Percentiles rank a stretch among this genome's conserved stretches.
Conservation (phyloP, 2,113 vertebrate genomes). For the Cepphus grylle region DNA sequence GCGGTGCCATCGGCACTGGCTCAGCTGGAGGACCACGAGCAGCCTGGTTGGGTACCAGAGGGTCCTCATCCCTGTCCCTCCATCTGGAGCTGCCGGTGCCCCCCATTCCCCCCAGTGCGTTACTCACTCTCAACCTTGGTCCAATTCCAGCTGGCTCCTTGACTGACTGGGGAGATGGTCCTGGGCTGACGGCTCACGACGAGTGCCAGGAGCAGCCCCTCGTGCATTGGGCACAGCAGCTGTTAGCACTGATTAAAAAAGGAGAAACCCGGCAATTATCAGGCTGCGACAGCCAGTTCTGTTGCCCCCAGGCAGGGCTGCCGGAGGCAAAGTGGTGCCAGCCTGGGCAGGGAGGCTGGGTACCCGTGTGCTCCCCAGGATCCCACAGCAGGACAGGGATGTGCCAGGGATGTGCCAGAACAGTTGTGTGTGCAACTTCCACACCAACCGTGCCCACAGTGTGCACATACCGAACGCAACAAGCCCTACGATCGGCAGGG, state of each 20-base stretch:
- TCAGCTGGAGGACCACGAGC: neutral
- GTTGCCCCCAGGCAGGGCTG: neutral
- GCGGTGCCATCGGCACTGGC: neutral
- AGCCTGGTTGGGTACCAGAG: neutral
- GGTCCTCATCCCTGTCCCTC: neutral
- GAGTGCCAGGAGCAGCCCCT: neutral
- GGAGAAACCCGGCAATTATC: neutral
- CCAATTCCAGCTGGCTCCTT: neutral
- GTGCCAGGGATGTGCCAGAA: neutral
- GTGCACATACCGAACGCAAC: fast-evolving
- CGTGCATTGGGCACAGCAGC: neutral
- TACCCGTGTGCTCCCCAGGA: neutral
- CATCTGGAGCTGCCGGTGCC: neutral
- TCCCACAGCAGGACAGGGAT: fast-evolving
- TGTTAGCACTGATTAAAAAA: conserved; percentile 39
- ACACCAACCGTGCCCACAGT: fast-evolving
- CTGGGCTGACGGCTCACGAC: neutral
- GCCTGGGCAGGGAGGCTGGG: fast-evolving
- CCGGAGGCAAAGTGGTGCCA: neutral
- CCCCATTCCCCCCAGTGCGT: fast-evolving
- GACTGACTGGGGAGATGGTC: neutral
- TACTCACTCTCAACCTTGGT: neutral
- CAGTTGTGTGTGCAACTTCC: fast-evolving
- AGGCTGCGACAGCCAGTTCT: neutral
- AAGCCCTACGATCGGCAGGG: fast-evolving